These are phyloP conservation scores for Pyralis farinalis DNA, from an alignment of 2,888 invertebrate species.

Conservation along the genomic window DNA sequence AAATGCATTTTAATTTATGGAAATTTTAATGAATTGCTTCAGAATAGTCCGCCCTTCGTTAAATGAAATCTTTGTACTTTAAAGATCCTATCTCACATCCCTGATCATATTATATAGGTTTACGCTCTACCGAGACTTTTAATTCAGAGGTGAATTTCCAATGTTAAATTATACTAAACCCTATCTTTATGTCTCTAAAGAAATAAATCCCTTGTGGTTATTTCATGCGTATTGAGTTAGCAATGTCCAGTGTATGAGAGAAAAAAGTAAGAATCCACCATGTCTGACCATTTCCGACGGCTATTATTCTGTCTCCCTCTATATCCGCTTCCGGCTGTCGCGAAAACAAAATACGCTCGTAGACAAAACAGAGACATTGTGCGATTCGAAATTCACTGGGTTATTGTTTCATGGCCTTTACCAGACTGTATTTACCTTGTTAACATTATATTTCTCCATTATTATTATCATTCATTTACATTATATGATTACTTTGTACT, in stretches of 20 bases:
- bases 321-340: slow-evolving; percentile 79
- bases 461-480: no score
- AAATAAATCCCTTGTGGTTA: slow-evolving; percentile 23
- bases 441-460: no score
- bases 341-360: slow-evolving; percentile 72
- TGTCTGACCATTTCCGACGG: slow-evolving; percentile 81
- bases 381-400: slow-evolving; percentile 17
- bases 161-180: slow-evolving; percentile 17
- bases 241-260: slow-evolving; percentile 65
- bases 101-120: slow-evolving; percentile 38
- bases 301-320: slow-evolving; percentile 81
- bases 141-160: neutral
- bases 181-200: slow-evolving; percentile 21
- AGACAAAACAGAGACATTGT: slow-evolving; percentile 45
- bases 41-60: neutral
- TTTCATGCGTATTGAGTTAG: slow-evolving; percentile 51
- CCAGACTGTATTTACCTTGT: no score
- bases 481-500: no score
- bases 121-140: slow-evolving; percentile 36
- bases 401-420: neutral
- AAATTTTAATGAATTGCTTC: no score
- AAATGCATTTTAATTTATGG: no score
- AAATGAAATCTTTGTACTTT: slow-evolving; percentile 18
- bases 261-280: slow-evolving; percentile 73
- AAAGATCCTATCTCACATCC: slow-evolving; percentile 35